These are phyloP conservation scores for Pediacus dermestoides DNA, from an alignment of 2,888 invertebrate genomes.

Conservation along the genomic window DNA sequence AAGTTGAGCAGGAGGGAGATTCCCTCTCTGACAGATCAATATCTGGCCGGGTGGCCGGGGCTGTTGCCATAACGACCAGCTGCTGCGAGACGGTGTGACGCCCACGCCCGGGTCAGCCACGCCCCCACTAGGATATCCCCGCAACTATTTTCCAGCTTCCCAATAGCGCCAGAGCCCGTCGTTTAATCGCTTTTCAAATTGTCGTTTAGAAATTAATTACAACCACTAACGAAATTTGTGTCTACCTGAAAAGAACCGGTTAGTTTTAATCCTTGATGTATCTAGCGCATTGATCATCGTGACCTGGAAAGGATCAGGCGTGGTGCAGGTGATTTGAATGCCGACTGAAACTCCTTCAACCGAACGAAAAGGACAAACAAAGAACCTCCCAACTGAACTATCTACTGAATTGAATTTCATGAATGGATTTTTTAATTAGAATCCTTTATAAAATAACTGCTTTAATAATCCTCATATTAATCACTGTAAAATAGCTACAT, in stretches of 20 bases:
- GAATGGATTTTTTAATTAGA: too few relatives aligned
- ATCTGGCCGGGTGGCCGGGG: slow-evolving; percentile 42
- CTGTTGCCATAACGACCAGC: slow-evolving; percentile 54
- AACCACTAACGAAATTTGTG: slow-evolving; percentile 38
- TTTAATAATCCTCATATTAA: too few relatives aligned
- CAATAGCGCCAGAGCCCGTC: slow-evolving; percentile 22
- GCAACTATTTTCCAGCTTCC: slow-evolving; percentile 18
- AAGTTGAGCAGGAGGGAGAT: slow-evolving; percentile 30
- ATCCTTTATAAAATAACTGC: too few relatives aligned
- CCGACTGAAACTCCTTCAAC: too few relatives aligned
- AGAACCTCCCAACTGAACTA: too few relatives aligned
- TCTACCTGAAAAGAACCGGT: slow-evolving; percentile 31
- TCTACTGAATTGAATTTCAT: too few relatives aligned
- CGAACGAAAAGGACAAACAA: too few relatives aligned
- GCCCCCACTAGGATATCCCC: slow-evolving; percentile 7
- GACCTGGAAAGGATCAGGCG: neutral
- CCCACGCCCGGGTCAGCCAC: slow-evolving; percentile 52
- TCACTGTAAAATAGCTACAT: too few relatives aligned
- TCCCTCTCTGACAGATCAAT: slow-evolving; percentile 47
- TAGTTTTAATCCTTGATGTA: slow-evolving; percentile 14
- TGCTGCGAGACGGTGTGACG: slow-evolving; percentile 62
- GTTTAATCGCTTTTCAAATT: slow-evolving; percentile 46
- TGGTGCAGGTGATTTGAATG: neutral
- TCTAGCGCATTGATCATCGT: neutral
- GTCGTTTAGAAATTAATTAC: slow-evolving; percentile 49